Conservation (phyloP, 53 echinoderm and acorn worm species). For the Paracentrotus lividus region DNA sequence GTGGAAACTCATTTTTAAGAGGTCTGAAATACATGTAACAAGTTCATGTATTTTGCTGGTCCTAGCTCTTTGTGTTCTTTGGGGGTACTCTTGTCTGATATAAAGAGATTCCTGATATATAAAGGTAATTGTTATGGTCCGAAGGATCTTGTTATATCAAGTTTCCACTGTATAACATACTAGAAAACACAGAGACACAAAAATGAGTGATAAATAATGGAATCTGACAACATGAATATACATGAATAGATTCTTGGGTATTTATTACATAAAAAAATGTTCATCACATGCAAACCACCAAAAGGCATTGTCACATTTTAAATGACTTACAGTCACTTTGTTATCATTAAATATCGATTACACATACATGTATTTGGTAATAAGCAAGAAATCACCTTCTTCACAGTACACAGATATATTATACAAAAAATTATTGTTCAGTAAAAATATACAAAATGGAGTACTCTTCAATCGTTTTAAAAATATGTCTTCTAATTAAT, state of each 20-base stretch:
- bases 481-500: neutral
- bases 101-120: too few species aligned
- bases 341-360: neutral
- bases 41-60: too few species aligned
- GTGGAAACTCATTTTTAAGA: too few species aligned
- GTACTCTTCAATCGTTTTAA: neutral
- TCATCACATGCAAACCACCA: slow-evolving; percentile 9
- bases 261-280: slow-evolving; percentile 28
- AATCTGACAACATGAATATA: neutral
- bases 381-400: neutral
- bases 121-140: too few species aligned
- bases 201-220: neutral
- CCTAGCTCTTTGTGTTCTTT: too few species aligned
- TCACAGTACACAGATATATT: neutral
- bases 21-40: too few species aligned
- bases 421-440: neutral
- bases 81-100: too few species aligned
- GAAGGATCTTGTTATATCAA: too few species aligned
- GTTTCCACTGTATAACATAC: neutral
- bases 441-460: slow-evolving; percentile 16
- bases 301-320: neutral
- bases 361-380: neutral
- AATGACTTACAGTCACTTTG: neutral
- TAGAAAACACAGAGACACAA: neutral
- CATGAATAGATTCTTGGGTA: slow-evolving; percentile 22